A percentile compares a stretch with the other conserved stretches of the same genome.
Conservation (phyloP, 2,888 invertebrate species). For the Nowickia ferox region DNA sequence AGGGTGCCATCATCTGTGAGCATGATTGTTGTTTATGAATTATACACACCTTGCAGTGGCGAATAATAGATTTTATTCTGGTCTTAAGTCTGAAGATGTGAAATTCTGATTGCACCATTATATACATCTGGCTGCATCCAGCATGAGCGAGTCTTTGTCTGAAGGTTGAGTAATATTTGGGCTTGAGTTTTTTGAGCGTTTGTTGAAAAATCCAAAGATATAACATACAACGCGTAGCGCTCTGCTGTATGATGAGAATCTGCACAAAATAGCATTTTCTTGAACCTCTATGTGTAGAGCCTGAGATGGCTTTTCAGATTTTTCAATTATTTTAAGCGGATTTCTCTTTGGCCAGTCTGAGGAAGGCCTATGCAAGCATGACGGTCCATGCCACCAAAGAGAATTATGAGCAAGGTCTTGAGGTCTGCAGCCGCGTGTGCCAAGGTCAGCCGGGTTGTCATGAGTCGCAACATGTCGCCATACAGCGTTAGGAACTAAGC, state of each 20-base stretch:
- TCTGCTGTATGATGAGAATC: background rate
- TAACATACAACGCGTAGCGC: background rate
- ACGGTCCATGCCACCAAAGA: too few species aligned
- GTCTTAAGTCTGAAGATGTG: background rate
- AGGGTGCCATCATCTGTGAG: too few species aligned
- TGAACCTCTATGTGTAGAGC: background rate
- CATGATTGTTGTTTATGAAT: background rate
- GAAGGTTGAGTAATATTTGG: background rate
- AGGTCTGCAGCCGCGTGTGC: too few species aligned
- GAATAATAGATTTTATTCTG: background rate
- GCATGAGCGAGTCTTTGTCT: background rate
- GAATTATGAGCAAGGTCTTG: too few species aligned
- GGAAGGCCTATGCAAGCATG: background rate
- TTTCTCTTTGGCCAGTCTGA: background rate
- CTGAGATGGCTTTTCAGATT: background rate
- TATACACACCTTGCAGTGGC: conserved; percentile 3
- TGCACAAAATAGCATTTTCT: background rate
- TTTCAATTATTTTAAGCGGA: background rate
- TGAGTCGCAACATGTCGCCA: background rate
- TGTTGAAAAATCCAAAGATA: too few species aligned
- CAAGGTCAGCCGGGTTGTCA: background rate
- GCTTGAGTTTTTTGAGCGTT: background rate
- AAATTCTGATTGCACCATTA: background rate
- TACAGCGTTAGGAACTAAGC: background rate
- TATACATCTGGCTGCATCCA: background rate